Evolutionary conservation across 2,888 invertebrate species (phyloP).

Genomic region (Nymphalis c-album): DNA sequence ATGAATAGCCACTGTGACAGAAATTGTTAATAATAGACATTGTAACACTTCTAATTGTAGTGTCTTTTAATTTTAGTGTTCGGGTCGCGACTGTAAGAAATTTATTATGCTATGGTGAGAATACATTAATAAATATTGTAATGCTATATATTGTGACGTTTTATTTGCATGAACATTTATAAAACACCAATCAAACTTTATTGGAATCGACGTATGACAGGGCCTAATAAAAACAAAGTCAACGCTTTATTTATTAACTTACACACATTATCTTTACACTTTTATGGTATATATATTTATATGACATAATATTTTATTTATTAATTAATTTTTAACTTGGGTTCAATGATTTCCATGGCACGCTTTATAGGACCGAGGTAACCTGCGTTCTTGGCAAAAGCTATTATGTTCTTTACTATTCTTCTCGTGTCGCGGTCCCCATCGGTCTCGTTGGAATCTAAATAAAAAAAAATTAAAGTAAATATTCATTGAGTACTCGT

Average conservation of each 20-base stretch:
- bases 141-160: no score
- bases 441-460: constrained; percentile 18
- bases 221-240: no score
- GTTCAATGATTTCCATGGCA: constrained; percentile 38
- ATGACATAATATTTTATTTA: not conserved
- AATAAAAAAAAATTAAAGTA: not conserved
- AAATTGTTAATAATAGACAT: no score
- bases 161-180: no score
- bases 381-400: constrained; percentile 48
- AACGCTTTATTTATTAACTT: no score
- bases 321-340: not conserved
- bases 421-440: constrained; percentile 17
- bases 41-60: no score
- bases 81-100: constrained; percentile 29
- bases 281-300: not conserved
- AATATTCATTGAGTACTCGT: not conserved
- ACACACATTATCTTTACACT: no score
- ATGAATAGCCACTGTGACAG: no score
- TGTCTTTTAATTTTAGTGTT: no score
- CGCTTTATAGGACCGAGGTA: constrained; percentile 49
- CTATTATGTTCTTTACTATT: constrained; percentile 36
- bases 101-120: constrained; percentile 23
- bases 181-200: no score
- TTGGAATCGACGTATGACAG: no score
- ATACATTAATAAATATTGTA: not conserved